These are phyloP conservation scores for Paradoxurus hermaphroditus DNA, from an alignment of 2,113 vertebrate species.

Conservation along the genomic window DNA sequence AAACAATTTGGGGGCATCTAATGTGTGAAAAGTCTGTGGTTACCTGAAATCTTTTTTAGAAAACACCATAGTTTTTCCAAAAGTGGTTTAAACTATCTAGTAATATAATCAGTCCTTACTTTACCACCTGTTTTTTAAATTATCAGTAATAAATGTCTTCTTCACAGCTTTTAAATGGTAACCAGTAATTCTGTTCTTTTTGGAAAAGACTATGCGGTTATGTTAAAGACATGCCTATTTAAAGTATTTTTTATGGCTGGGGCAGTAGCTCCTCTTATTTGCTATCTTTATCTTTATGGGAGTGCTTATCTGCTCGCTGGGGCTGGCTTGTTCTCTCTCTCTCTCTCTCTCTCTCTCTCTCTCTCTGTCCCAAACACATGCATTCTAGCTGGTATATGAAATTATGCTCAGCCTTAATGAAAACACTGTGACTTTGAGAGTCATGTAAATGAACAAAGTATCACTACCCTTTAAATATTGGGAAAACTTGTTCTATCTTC, in stretches of 20 bases:
- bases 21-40: background rate
- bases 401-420: background rate
- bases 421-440: background rate
- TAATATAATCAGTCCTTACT: background rate
- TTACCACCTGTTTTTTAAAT: background rate
- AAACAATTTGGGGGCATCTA: background rate
- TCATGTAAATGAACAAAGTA: background rate
- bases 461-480: background rate
- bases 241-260: background rate
- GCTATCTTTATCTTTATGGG: background rate
- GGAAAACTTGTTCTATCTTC: background rate
- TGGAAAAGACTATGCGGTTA: background rate
- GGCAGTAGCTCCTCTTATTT: background rate
- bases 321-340: background rate
- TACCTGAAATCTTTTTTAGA: background rate
- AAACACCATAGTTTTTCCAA: background rate
- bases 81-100: background rate
- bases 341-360: background rate
- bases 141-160: background rate
- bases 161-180: background rate
- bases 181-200: background rate
- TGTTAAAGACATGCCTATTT: background rate
- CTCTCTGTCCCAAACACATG: background rate
- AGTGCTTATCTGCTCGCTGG: background rate
- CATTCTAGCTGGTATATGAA: background rate